These are phyloP conservation scores for Gadus macrocephalus DNA, from an alignment of 2,113 vertebrate species.

Conservation along the genomic window DNA sequence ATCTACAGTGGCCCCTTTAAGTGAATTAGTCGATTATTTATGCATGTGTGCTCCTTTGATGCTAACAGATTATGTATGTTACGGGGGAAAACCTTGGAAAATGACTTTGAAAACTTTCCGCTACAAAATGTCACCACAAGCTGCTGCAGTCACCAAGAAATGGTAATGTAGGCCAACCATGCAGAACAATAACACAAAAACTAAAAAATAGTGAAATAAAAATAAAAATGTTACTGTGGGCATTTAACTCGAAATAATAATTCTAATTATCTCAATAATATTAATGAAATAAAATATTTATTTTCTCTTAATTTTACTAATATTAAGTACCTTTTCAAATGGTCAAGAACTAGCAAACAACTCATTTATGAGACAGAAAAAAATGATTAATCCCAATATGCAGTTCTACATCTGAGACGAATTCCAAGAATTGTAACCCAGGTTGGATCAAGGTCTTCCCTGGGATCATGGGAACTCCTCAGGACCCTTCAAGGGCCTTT, in stretches of 20 bases:
- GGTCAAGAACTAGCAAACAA: background rate
- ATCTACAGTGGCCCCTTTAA: conserved; percentile 76
- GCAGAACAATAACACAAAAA: background rate
- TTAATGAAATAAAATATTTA: background rate
- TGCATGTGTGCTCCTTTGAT: conserved; percentile 80
- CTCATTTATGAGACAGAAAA: background rate
- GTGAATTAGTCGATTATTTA: conserved; percentile 80
- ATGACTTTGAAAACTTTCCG: conserved; percentile 73
- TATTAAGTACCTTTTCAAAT: background rate
- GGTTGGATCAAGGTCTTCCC: conserved; percentile 80
- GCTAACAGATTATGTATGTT: conserved; percentile 80
- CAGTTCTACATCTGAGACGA: too few relatives aligned
- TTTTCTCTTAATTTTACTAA: too few relatives aligned
- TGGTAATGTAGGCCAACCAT: too few relatives aligned
- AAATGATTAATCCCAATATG: background rate
- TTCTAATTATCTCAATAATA: background rate
- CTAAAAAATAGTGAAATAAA: conserved; percentile 21
- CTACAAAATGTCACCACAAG: conserved; percentile 62
- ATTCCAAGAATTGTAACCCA: conserved; percentile 72
- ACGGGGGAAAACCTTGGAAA: conserved; percentile 67
- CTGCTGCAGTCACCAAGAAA: conserved; percentile 73
- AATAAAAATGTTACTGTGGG: background rate
- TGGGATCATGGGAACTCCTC: conserved; percentile 87
- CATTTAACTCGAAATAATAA: background rate
- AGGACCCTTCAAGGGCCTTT: conserved; percentile 85